A percentile compares a stretch with the other conserved stretches of the same genome.
Conservation (phyloP, 2,797 vertebrate species). For the Cyprinodon diabolis region DNA sequence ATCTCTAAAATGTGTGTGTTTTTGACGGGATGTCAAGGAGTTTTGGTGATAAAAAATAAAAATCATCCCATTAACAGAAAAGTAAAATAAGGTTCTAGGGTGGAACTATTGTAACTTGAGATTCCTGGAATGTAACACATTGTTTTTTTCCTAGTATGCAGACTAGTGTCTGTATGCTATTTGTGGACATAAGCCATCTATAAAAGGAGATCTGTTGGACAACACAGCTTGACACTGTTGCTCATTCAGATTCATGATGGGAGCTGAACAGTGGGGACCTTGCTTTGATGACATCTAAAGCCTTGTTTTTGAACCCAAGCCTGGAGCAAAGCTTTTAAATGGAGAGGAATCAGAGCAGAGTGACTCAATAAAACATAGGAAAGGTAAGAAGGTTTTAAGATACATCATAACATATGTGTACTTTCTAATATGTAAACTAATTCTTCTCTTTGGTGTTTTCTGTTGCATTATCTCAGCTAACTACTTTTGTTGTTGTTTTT, state of each 20-base stretch:
- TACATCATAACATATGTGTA: neutral
- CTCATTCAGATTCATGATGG: constrained; percentile 77
- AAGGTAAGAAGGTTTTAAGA: constrained; percentile 82
- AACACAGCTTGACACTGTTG: constrained; percentile 55
- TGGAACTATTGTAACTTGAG: constrained; percentile 6
- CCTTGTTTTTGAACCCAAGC: constrained; percentile 48
- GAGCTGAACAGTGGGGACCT: constrained; percentile 67
- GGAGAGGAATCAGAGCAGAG: constrained; percentile 67
- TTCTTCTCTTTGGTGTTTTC: constrained; percentile 6
- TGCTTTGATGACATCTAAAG: constrained; percentile 64
- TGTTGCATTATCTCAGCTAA: neutral
- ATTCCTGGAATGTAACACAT: constrained; percentile 40
- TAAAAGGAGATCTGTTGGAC: constrained; percentile 90
- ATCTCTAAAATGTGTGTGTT: neutral
- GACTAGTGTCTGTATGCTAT: constrained; percentile 85
- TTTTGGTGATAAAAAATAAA: neutral
- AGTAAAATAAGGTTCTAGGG: neutral
- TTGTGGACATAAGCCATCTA: constrained; percentile 89
- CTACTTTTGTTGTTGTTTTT: constrained; percentile 10
- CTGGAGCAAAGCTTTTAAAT: constrained; percentile 64
- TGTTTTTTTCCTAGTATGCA: constrained; percentile 79
- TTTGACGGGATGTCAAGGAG: neutral
- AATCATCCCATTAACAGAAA: neutral
- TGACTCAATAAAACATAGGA: constrained; percentile 65
- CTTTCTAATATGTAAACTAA: constrained; percentile 1